Base-by-base conservation (phyloP, 2,797 vertebrate genomes). In the Poecilia wingei region DNA sequence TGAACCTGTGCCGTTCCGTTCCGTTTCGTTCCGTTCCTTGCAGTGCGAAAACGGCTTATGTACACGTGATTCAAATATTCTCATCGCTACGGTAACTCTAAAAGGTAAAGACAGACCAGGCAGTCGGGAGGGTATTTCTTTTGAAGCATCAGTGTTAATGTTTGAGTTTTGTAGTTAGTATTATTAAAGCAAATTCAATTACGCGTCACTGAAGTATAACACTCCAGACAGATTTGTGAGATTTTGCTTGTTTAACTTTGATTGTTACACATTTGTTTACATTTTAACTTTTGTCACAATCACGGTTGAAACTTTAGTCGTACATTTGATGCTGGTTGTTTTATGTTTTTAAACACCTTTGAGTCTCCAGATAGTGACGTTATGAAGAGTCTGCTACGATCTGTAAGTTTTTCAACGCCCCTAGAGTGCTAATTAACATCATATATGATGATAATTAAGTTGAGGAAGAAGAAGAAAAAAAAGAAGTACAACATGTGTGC, bases 311-410 rank as follows among this genome's bases (percentile, higher is more conserved):
- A 47, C 10, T 2, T 45, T 31, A 78, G 4, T 73, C 13, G 31
- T 80, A 16, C 13, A 79, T 75, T 76, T 14, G 53, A 36, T 6
- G 28, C 76, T 53, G 31, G 69, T 39, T 79, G 12, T 87, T 75
- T 36, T 39, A 25, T 41, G 64, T 25, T 59, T 59, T 59, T 31
- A 20, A 69, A 59, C 8, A 36, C 28, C 64, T 75, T 28, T 64
- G 84, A 82, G 31, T 86, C 46, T 33, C 36, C n/a, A 33, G 28
- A 33, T 79, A 64, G 70, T 81, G 22, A 78, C 66, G 75, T 20
- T 36, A 78, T 25, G 14, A 84, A 31, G 71, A 49, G 76, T 72
- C 79, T 87, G 84, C 83, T 81, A 5, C 36, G 61, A 55, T 78
- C 78, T 16, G 25, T 78, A 68, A 86, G 18, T 18, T 57, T 85